These are phyloP conservation scores for Malthinus seriepunctatus DNA, from an alignment of 2,888 invertebrate species.

Conservation along the genomic window DNA sequence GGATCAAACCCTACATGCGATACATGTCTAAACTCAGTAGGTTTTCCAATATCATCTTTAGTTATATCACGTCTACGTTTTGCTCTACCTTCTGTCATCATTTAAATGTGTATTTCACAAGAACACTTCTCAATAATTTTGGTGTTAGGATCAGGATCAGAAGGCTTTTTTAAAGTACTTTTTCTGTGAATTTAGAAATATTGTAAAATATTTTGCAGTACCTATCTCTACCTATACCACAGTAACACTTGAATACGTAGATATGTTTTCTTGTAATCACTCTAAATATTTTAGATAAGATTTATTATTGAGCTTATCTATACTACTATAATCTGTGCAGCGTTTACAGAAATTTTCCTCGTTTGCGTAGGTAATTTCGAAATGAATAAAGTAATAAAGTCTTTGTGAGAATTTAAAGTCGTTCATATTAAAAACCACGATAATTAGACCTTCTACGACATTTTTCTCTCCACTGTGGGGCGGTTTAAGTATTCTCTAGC, in stretches of 20 bases:
- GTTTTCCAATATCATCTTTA: constrained; percentile 84
- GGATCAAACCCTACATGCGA: constrained; percentile 95
- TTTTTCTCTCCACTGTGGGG: no score
- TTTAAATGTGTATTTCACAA: neutral
- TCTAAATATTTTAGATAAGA: no score
- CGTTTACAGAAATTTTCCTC: no score
- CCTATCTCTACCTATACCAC: constrained; percentile 61
- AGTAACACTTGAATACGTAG: constrained; percentile 13
- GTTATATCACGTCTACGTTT: constrained; percentile 52
- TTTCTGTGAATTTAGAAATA: neutral
- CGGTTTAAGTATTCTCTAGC: no score
- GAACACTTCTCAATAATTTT: neutral
- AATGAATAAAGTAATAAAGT: no score
- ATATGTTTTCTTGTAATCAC: no score
- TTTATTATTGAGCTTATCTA: neutral
- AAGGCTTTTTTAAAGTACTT: constrained; percentile 15
- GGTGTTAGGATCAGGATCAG: constrained; percentile 27
- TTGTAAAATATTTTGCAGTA: constrained; percentile 33
- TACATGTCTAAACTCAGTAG: constrained; percentile 85
- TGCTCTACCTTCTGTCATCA: constrained; percentile 39
- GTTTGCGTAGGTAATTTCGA: no score
- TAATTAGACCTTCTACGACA: no score
- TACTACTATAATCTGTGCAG: no score
- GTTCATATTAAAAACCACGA: no score
- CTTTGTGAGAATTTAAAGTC: no score